These are phyloP conservation scores for Fragum sueziense DNA, from an alignment of 2,888 invertebrate species.

Conservation along the genomic window DNA sequence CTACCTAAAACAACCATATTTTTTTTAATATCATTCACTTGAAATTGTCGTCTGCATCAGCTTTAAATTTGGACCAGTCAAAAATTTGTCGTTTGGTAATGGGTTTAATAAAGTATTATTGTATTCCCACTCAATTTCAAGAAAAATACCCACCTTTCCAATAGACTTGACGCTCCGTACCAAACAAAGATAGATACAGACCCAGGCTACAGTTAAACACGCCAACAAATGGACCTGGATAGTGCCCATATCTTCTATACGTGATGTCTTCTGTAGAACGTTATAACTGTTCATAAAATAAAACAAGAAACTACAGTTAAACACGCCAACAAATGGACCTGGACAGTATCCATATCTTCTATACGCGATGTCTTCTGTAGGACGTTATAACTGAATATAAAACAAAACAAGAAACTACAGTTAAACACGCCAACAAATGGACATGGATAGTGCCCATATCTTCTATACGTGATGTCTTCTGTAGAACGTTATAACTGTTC, in stretches of 20 bases:
- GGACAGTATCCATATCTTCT: slow-evolving; percentile 3
- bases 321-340: not conserved
- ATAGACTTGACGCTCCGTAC: not conserved
- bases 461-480: not conserved
- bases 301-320: not conserved
- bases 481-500: not conserved
- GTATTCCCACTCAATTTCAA: too few relatives aligned
- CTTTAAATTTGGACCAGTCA: too few relatives aligned
- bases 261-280: not conserved
- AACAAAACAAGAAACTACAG: not conserved
- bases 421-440: not conserved
- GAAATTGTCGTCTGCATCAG: too few relatives aligned
- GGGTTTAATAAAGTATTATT: too few relatives aligned
- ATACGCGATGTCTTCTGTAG: not conserved
- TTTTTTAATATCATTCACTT: too few relatives aligned
- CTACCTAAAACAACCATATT: too few relatives aligned
- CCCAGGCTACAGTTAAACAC: slow-evolving; percentile 1
- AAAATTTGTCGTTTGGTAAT: too few relatives aligned
- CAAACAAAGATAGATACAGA: not conserved
- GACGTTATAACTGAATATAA: not conserved
- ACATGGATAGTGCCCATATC: slow-evolving; percentile 3
- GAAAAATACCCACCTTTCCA: slow-evolving; percentile 5
- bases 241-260: not conserved
- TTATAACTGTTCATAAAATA: not conserved
- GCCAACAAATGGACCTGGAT: not conserved